Evolutionary conservation across 1,140 invertebrate genomes (phyloP).

Genomic region (Tenebrio molitor): DNA sequence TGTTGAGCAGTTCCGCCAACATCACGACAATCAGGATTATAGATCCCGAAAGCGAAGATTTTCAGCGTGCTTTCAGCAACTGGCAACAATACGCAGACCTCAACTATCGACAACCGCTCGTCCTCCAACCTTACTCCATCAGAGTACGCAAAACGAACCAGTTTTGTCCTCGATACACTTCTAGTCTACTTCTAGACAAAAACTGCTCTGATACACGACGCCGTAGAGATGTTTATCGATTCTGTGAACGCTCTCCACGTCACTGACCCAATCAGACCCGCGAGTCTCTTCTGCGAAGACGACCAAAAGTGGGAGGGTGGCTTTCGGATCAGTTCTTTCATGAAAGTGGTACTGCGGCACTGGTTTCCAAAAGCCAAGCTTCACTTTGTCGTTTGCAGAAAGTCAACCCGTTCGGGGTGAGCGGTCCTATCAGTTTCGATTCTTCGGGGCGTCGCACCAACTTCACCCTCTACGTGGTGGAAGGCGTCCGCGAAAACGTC

Average conservation of each 20-base stretch:
- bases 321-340: constrained; percentile 79
- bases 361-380: too few species aligned
- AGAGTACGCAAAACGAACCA: constrained; percentile 44
- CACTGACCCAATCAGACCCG: constrained; percentile 62
- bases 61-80: constrained; percentile 64
- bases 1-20: constrained; percentile 73
- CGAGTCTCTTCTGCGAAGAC: constrained; percentile 71
- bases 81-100: constrained; percentile 62
- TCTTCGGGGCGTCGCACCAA: constrained; percentile 53
- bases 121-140: constrained; percentile 4
- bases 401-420: constrained; percentile 6
- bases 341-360: constrained; percentile 83
- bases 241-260: constrained; percentile 69
- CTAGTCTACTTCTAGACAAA: constrained; percentile 78
- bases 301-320: constrained; percentile 66
- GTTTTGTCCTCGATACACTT: constrained; percentile 46
- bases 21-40: constrained; percentile 82
- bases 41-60: constrained; percentile 71
- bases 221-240: constrained; percentile 77
- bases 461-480: constrained; percentile 56
- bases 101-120: background rate
- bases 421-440: constrained; percentile 48
- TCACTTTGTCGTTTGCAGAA: constrained; percentile 56
- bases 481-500: constrained; percentile 50
- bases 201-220: constrained; percentile 82